Evolutionary conservation across 2,113 vertebrate genomes (phyloP).

Genomic region (Brachyistius frenatus): DNA sequence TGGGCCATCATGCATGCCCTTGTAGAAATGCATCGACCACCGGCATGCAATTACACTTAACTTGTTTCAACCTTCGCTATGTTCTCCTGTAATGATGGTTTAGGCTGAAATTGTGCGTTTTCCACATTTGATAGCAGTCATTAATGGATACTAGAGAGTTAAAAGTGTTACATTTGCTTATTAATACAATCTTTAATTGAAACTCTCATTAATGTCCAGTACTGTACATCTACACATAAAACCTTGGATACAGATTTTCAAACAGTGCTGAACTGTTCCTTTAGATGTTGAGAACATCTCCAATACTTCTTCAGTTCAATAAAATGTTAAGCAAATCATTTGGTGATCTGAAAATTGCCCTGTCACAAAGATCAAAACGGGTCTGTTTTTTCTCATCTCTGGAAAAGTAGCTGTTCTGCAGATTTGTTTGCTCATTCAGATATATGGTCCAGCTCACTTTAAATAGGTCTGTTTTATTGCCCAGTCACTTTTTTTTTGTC

Average conservation of each 20-base stretch:
- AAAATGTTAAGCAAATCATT: neutral
- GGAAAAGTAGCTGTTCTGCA: too few relatives aligned
- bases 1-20: constrained; percentile 92
- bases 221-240: neutral
- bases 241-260: neutral
- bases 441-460: too few relatives aligned
- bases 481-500: too few relatives aligned
- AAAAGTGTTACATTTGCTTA: neutral
- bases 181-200: constrained; percentile 10
- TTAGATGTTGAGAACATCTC: neutral
- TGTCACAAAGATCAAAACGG: too few relatives aligned
- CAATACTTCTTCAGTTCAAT: neutral
- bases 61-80: constrained; percentile 50
- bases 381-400: too few relatives aligned
- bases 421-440: too few relatives aligned
- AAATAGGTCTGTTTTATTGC: too few relatives aligned
- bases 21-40: constrained; percentile 79
- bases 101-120: constrained; percentile 7
- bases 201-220: neutral
- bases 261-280: neutral
- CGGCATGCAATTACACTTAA: constrained; percentile 72
- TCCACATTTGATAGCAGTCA: constrained; percentile 10
- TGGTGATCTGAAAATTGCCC: neutral
- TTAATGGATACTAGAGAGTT: neutral
- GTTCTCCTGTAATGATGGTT: constrained; percentile 39